Evolutionary conservation across 2,113 vertebrate genomes (phyloP), one percentile per base, ranked within the genome.

Genomic region (Nestor notabilis): DNA sequence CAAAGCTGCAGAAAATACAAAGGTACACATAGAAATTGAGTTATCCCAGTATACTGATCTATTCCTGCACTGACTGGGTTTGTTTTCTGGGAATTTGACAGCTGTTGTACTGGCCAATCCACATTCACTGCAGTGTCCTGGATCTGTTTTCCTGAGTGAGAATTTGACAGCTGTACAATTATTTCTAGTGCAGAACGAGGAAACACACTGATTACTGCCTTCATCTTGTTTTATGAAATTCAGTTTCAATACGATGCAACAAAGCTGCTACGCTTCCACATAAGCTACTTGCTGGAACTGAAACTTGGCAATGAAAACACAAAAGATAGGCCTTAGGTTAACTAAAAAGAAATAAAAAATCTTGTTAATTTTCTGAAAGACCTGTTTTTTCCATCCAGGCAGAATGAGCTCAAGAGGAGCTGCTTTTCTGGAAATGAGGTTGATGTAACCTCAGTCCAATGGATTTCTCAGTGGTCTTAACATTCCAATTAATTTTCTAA

Each of bases 161-260:
- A 89, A 91, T 95, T 91, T 96, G 92, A 97, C 97, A 97, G 95
- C 95, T 89, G 81, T 91, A 76, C 96, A 95, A 93, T 95, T 95
- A 95, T 82, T 96, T 94, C 86, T 87, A 80, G 80, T 53, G 77
- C 90, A 89, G 88, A 95, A 79, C 69, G 91, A 89, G 74, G 81
- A 89, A 93, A 72, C 3, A 4, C 81, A 69, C 53, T 56, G n/a
- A 89, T 95, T 87, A 87, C 43, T 93, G 77, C 91, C 81, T 89
- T 94, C 83, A 87, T 91, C 89, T 76, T 69, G 80, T 74, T 95
- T 79, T 87, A 84, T 72, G 77, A 95, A 95, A 95, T 72, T 79
- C 52, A 46, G 28, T 69, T 70, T 89, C 87, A 69, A 65, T 53
- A 58, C 3, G 0, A 85, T 31, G 23, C 71, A 87, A 90, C 41